Percentiles rank a stretch among this genome's conserved stretches.
Evolutionary conservation across 2,888 invertebrate genomes (phyloP).

Genomic region (Falcaria lacertinaria): DNA sequence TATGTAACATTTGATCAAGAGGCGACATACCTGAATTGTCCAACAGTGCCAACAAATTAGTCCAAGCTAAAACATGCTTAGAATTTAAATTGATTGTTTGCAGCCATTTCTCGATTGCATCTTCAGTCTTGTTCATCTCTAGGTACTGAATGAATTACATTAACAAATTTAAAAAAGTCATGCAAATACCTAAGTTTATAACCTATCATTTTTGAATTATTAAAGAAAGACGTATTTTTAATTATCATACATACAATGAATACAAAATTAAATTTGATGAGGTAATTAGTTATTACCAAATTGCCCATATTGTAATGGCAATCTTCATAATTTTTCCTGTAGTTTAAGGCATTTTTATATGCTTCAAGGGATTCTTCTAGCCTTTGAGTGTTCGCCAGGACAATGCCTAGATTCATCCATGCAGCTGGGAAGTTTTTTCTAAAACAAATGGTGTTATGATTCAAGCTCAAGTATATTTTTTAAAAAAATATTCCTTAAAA

Average conservation of each 20-base stretch:
- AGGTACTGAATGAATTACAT: constrained; percentile 81
- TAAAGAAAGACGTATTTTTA: no score
- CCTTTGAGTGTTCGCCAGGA: constrained; percentile 86
- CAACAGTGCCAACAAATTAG: constrained; percentile 91
- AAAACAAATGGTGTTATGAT: constrained; percentile 5
- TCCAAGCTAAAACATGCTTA: constrained; percentile 93
- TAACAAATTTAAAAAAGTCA: constrained; percentile 24
- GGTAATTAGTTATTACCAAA: no score
- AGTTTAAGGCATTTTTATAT: constrained; percentile 88
- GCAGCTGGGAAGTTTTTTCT: constrained; percentile 95
- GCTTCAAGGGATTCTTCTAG: constrained; percentile 86
- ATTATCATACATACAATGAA: no score
- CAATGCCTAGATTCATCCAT: constrained; percentile 99
- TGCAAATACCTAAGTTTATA: no score
- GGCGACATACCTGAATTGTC: constrained; percentile 86
- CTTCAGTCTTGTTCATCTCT: constrained; percentile 84
- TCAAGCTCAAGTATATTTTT: no score
- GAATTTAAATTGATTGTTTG: constrained; percentile 88
- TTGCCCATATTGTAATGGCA: constrained; percentile 97
- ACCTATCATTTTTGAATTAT: no score
- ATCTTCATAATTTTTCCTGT: constrained; percentile 91
- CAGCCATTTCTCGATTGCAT: constrained; percentile 90
- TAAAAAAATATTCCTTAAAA: no score
- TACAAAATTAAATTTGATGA: no score
- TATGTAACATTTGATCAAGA: background rate